A percentile compares a stretch with the other conserved stretches of the same genome.
Conservation (phyloP, 2,113 vertebrate species). For the Ceyx margarethae region DNA sequence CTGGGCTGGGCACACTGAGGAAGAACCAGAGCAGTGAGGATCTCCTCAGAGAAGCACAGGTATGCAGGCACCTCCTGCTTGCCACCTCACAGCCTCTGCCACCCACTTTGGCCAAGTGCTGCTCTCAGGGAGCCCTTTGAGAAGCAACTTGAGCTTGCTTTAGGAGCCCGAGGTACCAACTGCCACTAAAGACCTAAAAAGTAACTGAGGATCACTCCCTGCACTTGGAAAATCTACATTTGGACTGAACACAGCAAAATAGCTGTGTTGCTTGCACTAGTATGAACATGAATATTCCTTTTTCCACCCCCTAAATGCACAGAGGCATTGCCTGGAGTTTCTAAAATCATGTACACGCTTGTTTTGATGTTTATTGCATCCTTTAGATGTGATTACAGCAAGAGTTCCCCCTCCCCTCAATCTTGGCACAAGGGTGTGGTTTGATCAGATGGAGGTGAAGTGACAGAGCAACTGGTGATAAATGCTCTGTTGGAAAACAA, state of each 20-base stretch:
- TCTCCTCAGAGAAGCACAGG: conserved; percentile 89
- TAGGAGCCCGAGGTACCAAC: background rate
- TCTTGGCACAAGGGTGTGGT: background rate
- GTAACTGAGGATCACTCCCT: background rate
- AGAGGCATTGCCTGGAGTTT: background rate
- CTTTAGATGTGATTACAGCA: background rate
- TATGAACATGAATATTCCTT: fast-evolving
- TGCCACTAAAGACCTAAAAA: too few species aligned
- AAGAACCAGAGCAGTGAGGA: conserved; percentile 98
- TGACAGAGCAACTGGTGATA: background rate
- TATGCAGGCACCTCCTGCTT: conserved; percentile 25
- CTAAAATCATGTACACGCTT: fast-evolving
- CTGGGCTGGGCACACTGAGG: conserved; percentile 75
- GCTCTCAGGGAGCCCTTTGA: background rate
- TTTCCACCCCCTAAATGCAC: background rate
- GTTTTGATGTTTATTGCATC: background rate
- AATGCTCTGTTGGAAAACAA: background rate
- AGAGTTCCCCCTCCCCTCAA: background rate
- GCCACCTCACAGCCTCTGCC: background rate
- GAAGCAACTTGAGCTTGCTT: background rate
- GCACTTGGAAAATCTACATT: background rate
- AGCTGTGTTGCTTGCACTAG: background rate
- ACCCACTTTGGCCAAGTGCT: background rate
- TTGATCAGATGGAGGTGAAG: background rate
- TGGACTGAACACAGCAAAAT: background rate